phyloP scores from a whole-genome alignment of 2,797 vertebrate genomes.

The Onychomys leucogaster region DNA sequence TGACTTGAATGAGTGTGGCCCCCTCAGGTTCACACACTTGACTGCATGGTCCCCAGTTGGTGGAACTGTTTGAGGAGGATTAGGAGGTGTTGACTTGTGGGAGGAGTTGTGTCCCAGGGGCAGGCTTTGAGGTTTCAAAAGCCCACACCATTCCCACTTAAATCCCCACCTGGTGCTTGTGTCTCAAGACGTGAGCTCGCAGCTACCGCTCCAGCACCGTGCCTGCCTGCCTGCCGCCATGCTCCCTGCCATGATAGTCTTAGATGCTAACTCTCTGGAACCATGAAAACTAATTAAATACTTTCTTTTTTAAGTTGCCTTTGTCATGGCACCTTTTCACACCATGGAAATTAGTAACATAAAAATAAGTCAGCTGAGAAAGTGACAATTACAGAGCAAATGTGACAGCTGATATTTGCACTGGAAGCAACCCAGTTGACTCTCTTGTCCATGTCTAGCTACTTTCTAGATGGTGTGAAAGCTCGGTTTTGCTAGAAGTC shows the following conservation, averaged over 20 bases:
- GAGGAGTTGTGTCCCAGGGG: neutral
- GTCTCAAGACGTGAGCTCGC: neutral
- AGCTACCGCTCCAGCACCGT: neutral
- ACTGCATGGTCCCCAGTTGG: neutral
- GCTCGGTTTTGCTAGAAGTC: conserved; percentile 13
- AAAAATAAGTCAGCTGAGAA: conserved; percentile 43
- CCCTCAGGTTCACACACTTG: neutral
- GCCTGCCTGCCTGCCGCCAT: neutral
- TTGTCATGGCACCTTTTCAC: neutral
- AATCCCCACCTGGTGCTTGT: neutral
- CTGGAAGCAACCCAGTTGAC: conserved; percentile 43
- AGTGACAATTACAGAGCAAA: conserved; percentile 64
- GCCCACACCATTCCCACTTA: neutral
- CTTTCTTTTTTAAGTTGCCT: neutral
- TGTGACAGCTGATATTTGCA: conserved; percentile 40
- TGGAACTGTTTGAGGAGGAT: neutral
- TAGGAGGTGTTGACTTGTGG: neutral
- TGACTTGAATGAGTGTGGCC: neutral
- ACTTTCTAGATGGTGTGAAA: conserved; percentile 32
- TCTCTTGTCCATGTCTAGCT: conserved; percentile 42
- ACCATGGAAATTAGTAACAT: neutral
- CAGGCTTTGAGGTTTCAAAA: neutral
- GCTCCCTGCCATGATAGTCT: neutral
- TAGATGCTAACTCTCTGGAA: neutral
- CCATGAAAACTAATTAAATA: neutral